Conservation (phyloP, 2,113 vertebrate genomes). For the Eubucco bourcierii region DNA sequence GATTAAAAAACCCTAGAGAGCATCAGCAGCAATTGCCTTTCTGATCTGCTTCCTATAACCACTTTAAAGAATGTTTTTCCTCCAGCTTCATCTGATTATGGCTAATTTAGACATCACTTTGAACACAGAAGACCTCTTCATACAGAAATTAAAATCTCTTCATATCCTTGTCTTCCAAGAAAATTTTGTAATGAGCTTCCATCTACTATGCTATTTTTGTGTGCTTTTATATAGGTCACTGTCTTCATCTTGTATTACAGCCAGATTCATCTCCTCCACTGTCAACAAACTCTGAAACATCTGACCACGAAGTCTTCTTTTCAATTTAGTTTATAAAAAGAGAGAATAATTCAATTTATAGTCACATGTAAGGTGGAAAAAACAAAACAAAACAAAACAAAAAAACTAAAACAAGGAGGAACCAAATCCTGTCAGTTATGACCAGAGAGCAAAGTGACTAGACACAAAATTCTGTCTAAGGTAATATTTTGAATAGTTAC, state of each 20-base stretch:
- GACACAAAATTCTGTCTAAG: background rate
- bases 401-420: background rate
- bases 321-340: background rate
- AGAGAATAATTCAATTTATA: background rate
- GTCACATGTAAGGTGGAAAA: background rate
- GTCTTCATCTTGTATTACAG: background rate
- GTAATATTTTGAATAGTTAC: background rate
- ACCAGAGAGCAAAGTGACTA: background rate
- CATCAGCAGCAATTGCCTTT: background rate
- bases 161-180: background rate
- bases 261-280: background rate
- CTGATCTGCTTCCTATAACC: background rate
- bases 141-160: background rate
- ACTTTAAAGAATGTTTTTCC: background rate
- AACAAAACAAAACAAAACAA: too few relatives aligned
- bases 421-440: background rate
- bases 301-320: background rate
- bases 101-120: background rate
- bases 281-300: background rate
- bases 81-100: background rate
- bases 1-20: background rate
- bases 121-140: background rate
- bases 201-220: background rate
- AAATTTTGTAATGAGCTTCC: background rate
- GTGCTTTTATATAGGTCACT: background rate